Base-by-base conservation (phyloP, 92 coral and sea anemone species). In the Zoanthus gigantus region DNA sequence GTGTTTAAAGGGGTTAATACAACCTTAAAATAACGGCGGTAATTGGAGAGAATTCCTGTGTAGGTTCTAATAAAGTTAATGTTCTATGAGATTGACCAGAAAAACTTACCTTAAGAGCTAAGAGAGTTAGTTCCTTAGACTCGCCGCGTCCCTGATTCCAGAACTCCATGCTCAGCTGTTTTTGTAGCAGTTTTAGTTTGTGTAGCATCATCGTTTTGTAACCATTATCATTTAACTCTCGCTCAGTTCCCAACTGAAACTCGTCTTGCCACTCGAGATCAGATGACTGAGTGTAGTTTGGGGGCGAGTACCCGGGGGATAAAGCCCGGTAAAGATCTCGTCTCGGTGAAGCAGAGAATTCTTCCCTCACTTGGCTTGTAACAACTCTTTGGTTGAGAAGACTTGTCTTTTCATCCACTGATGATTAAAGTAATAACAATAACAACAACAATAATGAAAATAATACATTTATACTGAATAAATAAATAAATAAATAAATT, bases 241-340 rank as follows among this genome's bases (percentile, higher is more conserved):
- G 82, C 86, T 86, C 92, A 83, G 94, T 18, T 47, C 90, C 92
- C 74, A 89, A 83, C 65, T 94, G 80, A 87, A 96, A 95, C 89
- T 95, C 98, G 83, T 95, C 96, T 47, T 96, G 95, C 98, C 99
- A 95, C 81, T 96, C 98, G 47, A 95, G 90, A 63, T 96, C 97
- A 16, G 87, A 71, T 2, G 90, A 85, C 46, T 74, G 85, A 81
- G 85, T 66, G 60, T 81, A 81, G 74, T 37, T 73, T 60, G 91
- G 85, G 14, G 96, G 96, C n/a, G 98, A 93, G 72, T 93, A 94
- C 53, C 93, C 95, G 23, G 98, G 95, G 48, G 99, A 94, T 29
- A 91, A 83, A 5, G 94, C 97, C 44, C 97, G 93, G 92, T 96
- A 92, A 14, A 96, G 92, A 88, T 93, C 92, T 67, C 98, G 96